These are phyloP conservation scores for Cydia pomonella DNA, from an alignment of 1,140 invertebrate species.

Conservation along the genomic window DNA sequence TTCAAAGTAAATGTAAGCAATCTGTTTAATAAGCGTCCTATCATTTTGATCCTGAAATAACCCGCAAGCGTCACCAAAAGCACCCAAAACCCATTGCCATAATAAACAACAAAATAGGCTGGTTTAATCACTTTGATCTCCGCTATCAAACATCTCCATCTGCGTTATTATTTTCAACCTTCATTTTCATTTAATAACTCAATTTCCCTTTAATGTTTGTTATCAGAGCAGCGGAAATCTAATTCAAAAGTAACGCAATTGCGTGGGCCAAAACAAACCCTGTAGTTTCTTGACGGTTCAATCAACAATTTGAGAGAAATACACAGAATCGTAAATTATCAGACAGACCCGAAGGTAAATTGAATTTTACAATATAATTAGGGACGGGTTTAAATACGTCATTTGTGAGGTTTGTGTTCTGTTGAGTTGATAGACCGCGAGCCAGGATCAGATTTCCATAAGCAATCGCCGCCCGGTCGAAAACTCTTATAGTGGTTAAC, in stretches of 20 bases:
- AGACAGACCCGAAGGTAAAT: slow-evolving; percentile 14
- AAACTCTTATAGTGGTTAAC: too few species aligned
- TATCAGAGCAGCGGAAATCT: slow-evolving; percentile 23
- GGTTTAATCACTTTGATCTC: slow-evolving; percentile 11
- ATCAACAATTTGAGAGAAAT: slow-evolving; percentile 13
- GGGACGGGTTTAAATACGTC: neutral
- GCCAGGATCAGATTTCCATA: too few species aligned
- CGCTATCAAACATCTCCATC: slow-evolving; percentile 16
- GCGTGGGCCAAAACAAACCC: neutral
- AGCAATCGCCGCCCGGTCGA: too few species aligned
- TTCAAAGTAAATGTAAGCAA: too few species aligned
- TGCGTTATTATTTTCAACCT: slow-evolving; percentile 1
- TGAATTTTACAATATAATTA: slow-evolving; percentile 6
- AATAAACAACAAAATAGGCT: neutral
- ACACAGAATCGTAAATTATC: slow-evolving; percentile 6
- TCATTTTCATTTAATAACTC: slow-evolving; percentile 31
- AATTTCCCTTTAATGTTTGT: slow-evolving; percentile 30
- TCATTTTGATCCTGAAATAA: neutral
- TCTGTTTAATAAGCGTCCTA: too few species aligned
- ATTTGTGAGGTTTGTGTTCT: slow-evolving; percentile 1
- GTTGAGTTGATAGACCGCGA: neutral
- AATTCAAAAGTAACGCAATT: slow-evolving; percentile 29
- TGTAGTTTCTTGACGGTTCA: slow-evolving; percentile 22
- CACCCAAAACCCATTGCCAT: too few species aligned
- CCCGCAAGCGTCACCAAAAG: neutral